A percentile compares a stretch with the other conserved stretches of the same genome.
phyloP scores from a whole-genome alignment of 2,113 vertebrate species.

The Camelus dromedarius region DNA sequence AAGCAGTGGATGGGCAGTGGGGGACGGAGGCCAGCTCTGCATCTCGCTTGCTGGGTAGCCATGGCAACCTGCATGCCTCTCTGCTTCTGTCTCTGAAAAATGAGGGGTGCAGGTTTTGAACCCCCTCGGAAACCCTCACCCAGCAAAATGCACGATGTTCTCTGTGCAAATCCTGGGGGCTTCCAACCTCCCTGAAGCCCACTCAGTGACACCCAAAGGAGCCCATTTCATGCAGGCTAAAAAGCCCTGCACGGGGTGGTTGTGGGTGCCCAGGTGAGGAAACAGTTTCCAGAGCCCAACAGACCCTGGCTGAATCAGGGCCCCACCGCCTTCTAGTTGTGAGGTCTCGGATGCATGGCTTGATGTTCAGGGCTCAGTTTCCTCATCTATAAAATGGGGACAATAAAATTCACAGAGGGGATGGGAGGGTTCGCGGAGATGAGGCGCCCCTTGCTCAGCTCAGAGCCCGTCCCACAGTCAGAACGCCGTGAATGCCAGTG shows the following conservation, averaged over 20 bases:
- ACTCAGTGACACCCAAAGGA: not conserved
- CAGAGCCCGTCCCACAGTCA: not conserved
- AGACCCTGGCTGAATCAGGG: too few relatives aligned
- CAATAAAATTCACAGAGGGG: accelerated
- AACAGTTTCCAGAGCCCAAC: not conserved
- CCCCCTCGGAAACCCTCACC: not conserved
- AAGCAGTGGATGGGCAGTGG: too few relatives aligned
- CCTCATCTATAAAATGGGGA: not conserved
- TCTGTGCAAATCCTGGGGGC: accelerated
- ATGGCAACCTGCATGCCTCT: not conserved
- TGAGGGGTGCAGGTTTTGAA: not conserved
- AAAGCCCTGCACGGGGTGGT: accelerated
- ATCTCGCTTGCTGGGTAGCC: not conserved
- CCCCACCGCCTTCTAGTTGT: not conserved
- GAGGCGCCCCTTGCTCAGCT: accelerated
- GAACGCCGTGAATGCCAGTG: accelerated
- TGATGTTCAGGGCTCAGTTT: not conserved
- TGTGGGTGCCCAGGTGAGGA: accelerated
- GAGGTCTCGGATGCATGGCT: not conserved
- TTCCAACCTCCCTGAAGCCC: not conserved
- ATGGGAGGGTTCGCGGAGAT: accelerated
- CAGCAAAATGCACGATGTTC: not conserved
- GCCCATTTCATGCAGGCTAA: not conserved
- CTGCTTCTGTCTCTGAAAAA: not conserved
- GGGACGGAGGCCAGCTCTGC: accelerated